A percentile compares a stretch with the other conserved stretches of the same genome.
phyloP scores from a whole-genome alignment of 2,888 invertebrate species.

The Dichetophora obliterata region DNA sequence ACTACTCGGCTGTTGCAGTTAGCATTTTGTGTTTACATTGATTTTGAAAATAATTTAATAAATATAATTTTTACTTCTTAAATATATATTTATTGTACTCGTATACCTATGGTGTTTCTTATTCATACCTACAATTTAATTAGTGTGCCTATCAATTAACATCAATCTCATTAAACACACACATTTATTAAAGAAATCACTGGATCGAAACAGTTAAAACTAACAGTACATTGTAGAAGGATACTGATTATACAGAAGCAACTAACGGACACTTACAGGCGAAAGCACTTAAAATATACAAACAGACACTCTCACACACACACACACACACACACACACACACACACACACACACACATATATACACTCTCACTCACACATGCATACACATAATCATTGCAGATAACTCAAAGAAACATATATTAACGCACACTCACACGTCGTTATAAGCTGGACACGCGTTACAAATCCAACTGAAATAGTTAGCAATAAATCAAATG shows the following conservation, averaged over 20 bases:
- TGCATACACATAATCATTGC: background rate
- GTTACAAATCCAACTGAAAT: slow-evolving; percentile 40
- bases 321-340: background rate
- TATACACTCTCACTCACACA: slow-evolving; percentile 2
- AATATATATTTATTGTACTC: no score
- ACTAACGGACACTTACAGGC: slow-evolving; percentile 11
- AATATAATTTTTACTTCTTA: no score
- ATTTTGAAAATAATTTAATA: no score
- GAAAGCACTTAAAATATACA: slow-evolving; percentile 23
- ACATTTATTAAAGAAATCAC: no score
- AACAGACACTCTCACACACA: slow-evolving; percentile 11
- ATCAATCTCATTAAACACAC: no score
- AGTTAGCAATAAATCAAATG: slow-evolving; percentile 29
- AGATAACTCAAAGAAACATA: background rate
- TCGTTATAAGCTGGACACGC: slow-evolving; percentile 37
- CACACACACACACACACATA: background rate
- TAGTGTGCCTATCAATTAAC: no score
- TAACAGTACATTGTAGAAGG: no score
- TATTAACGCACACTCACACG: slow-evolving; percentile 3
- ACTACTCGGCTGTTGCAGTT: no score
- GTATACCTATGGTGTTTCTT: no score
- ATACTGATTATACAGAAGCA: background rate
- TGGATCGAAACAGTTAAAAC: no score
- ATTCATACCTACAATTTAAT: no score
- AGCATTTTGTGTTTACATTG: no score